A percentile compares a stretch with the other conserved stretches of the same genome.
Evolutionary conservation across 2,888 invertebrate genomes (phyloP).

Genomic region (Hypena proboscidalis): DNA sequence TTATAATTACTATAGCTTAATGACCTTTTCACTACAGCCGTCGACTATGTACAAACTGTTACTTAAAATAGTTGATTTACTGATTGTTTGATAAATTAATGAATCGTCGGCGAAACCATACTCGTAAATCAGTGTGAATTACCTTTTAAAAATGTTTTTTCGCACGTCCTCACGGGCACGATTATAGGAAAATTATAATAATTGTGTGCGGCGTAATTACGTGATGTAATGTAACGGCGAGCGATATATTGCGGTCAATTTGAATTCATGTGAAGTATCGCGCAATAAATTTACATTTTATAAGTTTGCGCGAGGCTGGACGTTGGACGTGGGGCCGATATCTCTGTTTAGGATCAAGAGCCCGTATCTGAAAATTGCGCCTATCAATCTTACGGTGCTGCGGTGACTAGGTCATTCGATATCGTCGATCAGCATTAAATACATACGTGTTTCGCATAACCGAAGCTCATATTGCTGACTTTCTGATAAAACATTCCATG

Average conservation of each 20-base stretch:
- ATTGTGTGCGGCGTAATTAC: slow-evolving; percentile 79
- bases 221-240: slow-evolving; percentile 76
- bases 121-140: slow-evolving; percentile 76
- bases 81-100: slow-evolving; percentile 57
- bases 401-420: slow-evolving; percentile 38
- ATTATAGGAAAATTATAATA: slow-evolving; percentile 85
- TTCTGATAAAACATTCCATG: neutral
- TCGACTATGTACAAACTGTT: slow-evolving; percentile 39
- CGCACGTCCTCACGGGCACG: slow-evolving; percentile 80
- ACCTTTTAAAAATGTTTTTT: slow-evolving; percentile 78
- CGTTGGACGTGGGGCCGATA: slow-evolving; percentile 66
- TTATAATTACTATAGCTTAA: slow-evolving; percentile 76
- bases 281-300: slow-evolving; percentile 84
- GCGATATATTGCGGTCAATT: slow-evolving; percentile 76
- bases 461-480: slow-evolving; percentile 7
- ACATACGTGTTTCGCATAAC: slow-evolving; percentile 13
- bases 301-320: slow-evolving; percentile 72
- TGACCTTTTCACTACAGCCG: slow-evolving; percentile 70
- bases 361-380: slow-evolving; percentile 67
- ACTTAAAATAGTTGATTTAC: slow-evolving; percentile 49
- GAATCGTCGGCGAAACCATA: slow-evolving; percentile 61
- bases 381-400: slow-evolving; percentile 54
- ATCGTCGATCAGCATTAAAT: slow-evolving; percentile 33
- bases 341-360: slow-evolving; percentile 77
- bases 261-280: slow-evolving; percentile 83